Evolutionary conservation across 1,140 invertebrate species (phyloP), one percentile per base, ranked within the genome.

Genomic region (Drosophila teissieri): DNA sequence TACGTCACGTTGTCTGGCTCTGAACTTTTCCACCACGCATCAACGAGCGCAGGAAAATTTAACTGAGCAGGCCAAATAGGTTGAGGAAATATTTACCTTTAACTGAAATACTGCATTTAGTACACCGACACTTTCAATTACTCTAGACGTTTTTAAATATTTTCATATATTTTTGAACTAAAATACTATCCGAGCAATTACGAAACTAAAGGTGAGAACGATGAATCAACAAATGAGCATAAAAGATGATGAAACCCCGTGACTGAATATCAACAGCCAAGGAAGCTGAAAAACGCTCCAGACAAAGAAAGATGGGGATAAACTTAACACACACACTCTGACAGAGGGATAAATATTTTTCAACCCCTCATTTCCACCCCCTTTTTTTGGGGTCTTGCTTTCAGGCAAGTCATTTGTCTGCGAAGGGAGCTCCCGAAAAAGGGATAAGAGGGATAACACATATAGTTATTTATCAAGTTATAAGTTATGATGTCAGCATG

Each of bases 401-500:
- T 73, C 64, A 88, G 80, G 80, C 76, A 73, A 89, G 84, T 89
- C 84, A 89, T 89, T 89, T 89, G 84, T 89, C 84, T 89, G 80
- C 73, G 15, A 31, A 57, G 45, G 31, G 36, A 62, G 57, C 8
- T 15, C 22, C 48, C 36, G 42, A 52, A 67, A 49, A 69, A 63
- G 52, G 57, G 56, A 70, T 80, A 89, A 80, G 73, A 84, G 45
- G 67, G 51, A 70, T 62, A 67, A 75, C 58, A 79, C 61, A 73
- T 77, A 80, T 78, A 84, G 84, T 90, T 89, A 89, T 89, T 89
- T 89, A 89, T 89, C 84, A 89, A 85, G 80, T 68, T 89, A 89
- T 89, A 89, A 89, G 84, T 89, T 89, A 89, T 89, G 84, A 90
- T 89, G 84, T 90, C 84, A 89, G 84, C 84, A 80, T 78, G 77